phyloP scores from a whole-genome alignment of 2,113 vertebrate genomes.

The Copsychus sechellarum region DNA sequence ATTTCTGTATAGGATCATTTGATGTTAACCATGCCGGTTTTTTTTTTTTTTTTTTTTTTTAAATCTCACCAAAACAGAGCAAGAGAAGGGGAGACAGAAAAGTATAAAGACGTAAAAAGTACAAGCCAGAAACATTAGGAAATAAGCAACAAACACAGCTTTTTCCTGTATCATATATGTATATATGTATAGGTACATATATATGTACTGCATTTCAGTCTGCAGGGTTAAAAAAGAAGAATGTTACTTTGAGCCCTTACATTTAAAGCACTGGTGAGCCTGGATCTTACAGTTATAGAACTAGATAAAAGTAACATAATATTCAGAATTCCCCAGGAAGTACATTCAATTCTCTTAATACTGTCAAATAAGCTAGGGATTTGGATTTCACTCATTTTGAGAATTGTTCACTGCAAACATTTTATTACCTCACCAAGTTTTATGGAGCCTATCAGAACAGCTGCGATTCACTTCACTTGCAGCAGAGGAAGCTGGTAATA shows the following conservation, averaged over 20 bases:
- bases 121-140: background rate
- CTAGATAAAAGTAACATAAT: conserved; percentile 20
- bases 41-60: background rate
- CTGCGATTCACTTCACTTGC: conserved; percentile 60
- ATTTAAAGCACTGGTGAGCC: background rate
- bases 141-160: background rate
- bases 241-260: background rate
- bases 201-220: background rate
- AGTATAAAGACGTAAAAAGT: background rate
- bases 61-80: background rate
- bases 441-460: conserved; percentile 63
- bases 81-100: background rate
- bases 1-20: background rate
- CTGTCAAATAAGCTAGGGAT: conserved; percentile 33
- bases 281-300: background rate
- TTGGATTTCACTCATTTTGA: conserved; percentile 49
- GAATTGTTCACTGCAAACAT: conserved; percentile 42
- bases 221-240: background rate
- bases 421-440: conserved; percentile 41
- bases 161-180: background rate
- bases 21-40: background rate
- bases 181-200: background rate
- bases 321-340: conserved; percentile 1
- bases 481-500: conserved; percentile 63
- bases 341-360: conserved; percentile 5